A percentile compares a stretch with the other conserved stretches of the same genome.
Conservation (phyloP, 2,797 vertebrate genomes). For the Decapterus maruadsi region DNA sequence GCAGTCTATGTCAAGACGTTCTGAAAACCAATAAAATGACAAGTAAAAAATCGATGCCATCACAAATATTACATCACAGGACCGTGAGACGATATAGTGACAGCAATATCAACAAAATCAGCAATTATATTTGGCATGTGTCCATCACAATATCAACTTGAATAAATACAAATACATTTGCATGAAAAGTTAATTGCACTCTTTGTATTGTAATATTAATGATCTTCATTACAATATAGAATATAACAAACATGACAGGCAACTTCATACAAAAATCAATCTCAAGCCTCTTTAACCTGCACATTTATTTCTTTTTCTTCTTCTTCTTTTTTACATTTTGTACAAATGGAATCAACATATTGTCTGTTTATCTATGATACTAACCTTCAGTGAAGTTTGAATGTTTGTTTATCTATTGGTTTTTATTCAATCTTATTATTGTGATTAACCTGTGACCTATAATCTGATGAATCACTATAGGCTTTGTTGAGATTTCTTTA, state of each 20-base stretch:
- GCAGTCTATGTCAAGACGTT: conserved; percentile 7
- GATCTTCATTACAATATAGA: not conserved
- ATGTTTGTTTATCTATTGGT: too few species aligned
- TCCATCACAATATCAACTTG: not conserved
- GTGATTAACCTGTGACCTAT: not conserved
- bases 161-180: not conserved
- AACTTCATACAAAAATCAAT: not conserved
- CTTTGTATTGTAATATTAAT: not conserved
- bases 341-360: too few species aligned
- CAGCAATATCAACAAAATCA: not conserved
- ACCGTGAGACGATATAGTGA: not conserved
- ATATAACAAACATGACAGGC: not conserved
- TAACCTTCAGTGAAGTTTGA: too few species aligned
- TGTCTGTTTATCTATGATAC: too few species aligned
- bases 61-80: conserved; percentile 2
- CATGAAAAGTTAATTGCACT: not conserved
- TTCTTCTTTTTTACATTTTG: too few species aligned
- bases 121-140: not conserved
- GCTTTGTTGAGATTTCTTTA: too few species aligned
- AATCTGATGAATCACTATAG: too few species aligned
- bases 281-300: not conserved
- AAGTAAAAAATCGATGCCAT: conserved; percentile 10
- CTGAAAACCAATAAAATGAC: conserved; percentile 9
- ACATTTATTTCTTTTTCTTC: too few species aligned
- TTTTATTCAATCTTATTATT: not conserved